phyloP scores from a whole-genome alignment of 2,113 vertebrate species.

The Polypterus bichir region DNA sequence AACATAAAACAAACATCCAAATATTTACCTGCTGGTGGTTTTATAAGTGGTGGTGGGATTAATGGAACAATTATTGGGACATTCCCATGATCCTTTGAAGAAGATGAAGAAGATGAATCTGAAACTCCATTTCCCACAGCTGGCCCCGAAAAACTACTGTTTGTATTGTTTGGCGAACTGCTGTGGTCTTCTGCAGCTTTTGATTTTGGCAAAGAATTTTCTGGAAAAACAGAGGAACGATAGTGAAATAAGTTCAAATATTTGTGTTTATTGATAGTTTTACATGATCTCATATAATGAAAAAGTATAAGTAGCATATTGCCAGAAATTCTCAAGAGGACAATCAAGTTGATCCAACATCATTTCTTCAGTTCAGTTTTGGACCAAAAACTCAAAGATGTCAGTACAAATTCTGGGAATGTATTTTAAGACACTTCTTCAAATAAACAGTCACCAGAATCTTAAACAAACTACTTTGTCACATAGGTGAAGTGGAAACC shows the following conservation, averaged over 20 bases:
- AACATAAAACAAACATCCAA: no score
- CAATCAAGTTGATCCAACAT: no score
- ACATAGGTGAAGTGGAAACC: no score
- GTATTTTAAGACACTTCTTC: no score
- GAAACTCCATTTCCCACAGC: constrained; percentile 77
- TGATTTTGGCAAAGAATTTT: constrained; percentile 96
- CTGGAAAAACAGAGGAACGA: constrained; percentile 50
- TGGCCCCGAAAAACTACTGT: constrained; percentile 72
- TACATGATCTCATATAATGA: no score
- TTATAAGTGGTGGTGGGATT: constrained; percentile 92
- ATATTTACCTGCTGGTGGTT: constrained; percentile 84
- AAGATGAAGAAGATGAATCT: constrained; percentile 75
- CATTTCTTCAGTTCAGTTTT: no score
- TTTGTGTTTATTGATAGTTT: not conserved
- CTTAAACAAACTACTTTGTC: no score
- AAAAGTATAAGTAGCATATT: no score
- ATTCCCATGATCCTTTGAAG: constrained; percentile 81
- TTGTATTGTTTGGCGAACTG: constrained; percentile 77
- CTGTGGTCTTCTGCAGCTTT: constrained; percentile 73
- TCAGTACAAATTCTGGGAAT: no score
- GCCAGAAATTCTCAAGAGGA: no score
- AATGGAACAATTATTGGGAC: constrained; percentile 91
- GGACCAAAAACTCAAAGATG: no score
- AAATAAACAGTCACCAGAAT: no score
- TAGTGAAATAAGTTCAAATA: not conserved